Evolutionary conservation across 2,888 invertebrate genomes (phyloP).

Genomic region (Drosophila austrosaltans): DNA sequence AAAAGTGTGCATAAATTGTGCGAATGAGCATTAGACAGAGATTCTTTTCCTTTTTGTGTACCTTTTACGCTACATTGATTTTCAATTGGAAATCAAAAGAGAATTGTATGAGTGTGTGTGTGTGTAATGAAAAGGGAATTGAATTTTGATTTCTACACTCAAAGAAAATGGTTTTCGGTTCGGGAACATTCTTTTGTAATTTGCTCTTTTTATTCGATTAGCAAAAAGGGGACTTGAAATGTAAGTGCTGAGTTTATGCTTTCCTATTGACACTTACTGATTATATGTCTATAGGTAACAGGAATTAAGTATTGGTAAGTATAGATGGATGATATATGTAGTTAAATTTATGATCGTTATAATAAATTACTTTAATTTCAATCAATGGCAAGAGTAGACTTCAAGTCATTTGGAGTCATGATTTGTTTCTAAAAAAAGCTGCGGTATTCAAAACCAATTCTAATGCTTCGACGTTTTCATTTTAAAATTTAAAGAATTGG

Average conservation of each 20-base stretch:
- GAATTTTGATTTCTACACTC: not conserved
- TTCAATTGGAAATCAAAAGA: conserved; percentile 23
- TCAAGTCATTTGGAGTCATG: no score
- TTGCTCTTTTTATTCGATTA: not conserved
- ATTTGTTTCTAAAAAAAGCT: no score
- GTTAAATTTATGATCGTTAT: no score
- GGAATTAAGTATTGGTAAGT: no score
- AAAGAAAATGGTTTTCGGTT: not conserved
- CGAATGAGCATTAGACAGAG: conserved; percentile 50
- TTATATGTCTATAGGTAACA: no score
- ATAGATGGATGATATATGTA: no score
- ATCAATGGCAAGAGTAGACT: no score
- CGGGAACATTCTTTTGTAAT: not conserved
- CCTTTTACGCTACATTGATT: conserved; percentile 44
- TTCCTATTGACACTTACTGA: not conserved
- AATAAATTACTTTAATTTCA: no score
- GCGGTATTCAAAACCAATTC: no score
- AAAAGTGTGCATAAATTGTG: conserved; percentile 62
- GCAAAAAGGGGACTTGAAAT: not conserved
- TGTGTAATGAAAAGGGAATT: conserved; percentile 10
- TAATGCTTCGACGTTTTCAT: no score
- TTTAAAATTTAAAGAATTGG: no score
- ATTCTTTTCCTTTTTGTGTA: conserved; percentile 36
- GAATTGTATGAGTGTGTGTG: not conserved
- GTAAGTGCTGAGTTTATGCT: not conserved